phyloP scores from a whole-genome alignment of 2,113 vertebrate genomes.

The Ginglymostoma cirratum region DNA sequence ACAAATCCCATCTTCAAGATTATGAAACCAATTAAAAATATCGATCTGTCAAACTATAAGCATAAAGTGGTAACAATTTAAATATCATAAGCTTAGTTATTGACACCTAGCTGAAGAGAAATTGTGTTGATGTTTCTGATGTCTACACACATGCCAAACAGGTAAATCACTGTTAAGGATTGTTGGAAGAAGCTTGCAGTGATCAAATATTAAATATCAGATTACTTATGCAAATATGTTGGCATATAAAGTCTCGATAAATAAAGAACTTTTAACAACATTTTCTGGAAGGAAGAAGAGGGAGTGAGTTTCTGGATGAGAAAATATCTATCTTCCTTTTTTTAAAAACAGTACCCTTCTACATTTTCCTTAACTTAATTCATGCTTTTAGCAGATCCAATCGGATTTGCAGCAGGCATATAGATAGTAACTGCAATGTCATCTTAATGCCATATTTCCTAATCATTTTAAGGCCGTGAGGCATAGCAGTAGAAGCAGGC shows the following conservation, averaged over 20 bases:
- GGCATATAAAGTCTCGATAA: not conserved
- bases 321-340: not conserved
- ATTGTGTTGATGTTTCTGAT: not conserved
- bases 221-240: not conserved
- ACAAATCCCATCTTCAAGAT: not conserved
- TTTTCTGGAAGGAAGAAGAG: not conserved
- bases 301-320: not conserved
- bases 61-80: not conserved
- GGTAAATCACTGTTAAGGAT: not conserved
- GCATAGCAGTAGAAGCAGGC: too few species aligned
- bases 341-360: not conserved
- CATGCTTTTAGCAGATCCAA: not conserved
- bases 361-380: not conserved
- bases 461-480: too few species aligned
- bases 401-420: not conserved
- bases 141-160: not conserved
- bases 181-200: not conserved
- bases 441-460: too few species aligned
- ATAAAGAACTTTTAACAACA: not conserved
- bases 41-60: not conserved
- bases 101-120: not conserved
- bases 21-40: not conserved
- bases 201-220: not conserved
- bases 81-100: not conserved
- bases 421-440: too few species aligned